A percentile compares a stretch with the other conserved stretches of the same genome.
These are phyloP conservation scores for Probaryconus sp. DNA, from an alignment of 1,140 invertebrate species.

Conservation along the genomic window DNA sequence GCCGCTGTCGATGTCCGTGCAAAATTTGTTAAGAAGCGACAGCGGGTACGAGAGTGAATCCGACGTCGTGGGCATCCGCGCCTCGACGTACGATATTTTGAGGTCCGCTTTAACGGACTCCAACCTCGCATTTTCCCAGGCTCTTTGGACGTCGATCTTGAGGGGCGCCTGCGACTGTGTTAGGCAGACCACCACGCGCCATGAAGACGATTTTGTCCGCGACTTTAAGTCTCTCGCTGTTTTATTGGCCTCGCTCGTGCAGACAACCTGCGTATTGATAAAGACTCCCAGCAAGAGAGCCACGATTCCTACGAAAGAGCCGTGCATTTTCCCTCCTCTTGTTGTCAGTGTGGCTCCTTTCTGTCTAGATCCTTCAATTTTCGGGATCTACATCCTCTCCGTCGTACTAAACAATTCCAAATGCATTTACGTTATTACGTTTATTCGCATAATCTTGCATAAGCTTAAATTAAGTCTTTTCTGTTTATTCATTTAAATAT, in stretches of 20 bases:
- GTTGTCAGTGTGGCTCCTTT: conserved; percentile 44
- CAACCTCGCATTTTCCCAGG: conserved; percentile 73
- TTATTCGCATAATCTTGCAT: not conserved
- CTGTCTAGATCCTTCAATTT: conserved; percentile 31
- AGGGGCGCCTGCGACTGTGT: conserved; percentile 71
- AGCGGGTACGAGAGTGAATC: conserved; percentile 72
- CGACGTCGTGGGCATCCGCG: conserved; percentile 58
- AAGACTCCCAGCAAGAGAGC: conserved; percentile 53
- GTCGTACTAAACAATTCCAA: conserved; percentile 31
- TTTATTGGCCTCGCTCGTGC: conserved; percentile 52
- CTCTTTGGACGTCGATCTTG: conserved; percentile 71
- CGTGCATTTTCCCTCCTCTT: conserved; percentile 53
- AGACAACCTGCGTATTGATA: conserved; percentile 36
- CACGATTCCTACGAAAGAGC: conserved; percentile 45
- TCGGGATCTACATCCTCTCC: conserved; percentile 53
- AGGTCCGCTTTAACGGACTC: conserved; percentile 71
- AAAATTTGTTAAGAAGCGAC: conserved; percentile 73
- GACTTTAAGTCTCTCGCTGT: conserved; percentile 45
- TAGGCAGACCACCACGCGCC: conserved; percentile 72
- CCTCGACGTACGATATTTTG: conserved; percentile 73
- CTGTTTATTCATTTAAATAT: too few species aligned
- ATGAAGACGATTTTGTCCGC: conserved; percentile 57
- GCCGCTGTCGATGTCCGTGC: conserved; percentile 71
- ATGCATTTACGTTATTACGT: too few species aligned
- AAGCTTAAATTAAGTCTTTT: too few species aligned